A percentile compares a stretch with the other conserved stretches of the same genome.
Conservation (phyloP, 1,140 invertebrate genomes). For the Micrasema minimum region DNA sequence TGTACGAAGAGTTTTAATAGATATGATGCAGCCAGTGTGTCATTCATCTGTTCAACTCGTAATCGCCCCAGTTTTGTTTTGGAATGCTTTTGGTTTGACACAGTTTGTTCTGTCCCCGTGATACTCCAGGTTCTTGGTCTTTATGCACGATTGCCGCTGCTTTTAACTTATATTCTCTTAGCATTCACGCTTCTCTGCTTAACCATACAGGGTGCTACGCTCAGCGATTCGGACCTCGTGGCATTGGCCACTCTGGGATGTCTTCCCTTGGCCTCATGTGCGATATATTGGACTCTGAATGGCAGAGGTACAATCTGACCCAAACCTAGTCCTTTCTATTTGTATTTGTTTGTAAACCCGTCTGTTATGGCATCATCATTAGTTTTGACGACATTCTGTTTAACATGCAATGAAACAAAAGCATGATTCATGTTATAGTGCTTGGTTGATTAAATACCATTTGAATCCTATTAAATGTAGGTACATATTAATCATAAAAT, state of each 20-base stretch:
- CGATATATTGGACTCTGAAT: constrained; percentile 73
- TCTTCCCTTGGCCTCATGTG: constrained; percentile 76
- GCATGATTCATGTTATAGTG: too few relatives aligned
- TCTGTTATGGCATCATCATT: neutral
- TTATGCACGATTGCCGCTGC: constrained; percentile 30
- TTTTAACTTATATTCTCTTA: constrained; percentile 40
- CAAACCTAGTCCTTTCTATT: constrained; percentile 12
- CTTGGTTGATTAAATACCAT: too few relatives aligned
- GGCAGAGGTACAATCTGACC: constrained; percentile 68
- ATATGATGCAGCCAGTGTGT: constrained; percentile 38
- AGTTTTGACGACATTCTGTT: too few relatives aligned
- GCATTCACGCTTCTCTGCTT: constrained; percentile 62
- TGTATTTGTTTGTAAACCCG: constrained; percentile 15
- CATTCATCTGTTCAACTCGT: constrained; percentile 43
- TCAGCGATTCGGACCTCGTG: constrained; percentile 87
- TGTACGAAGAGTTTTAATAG: constrained; percentile 6
- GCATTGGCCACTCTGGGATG: constrained; percentile 88
- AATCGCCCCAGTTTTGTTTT: constrained; percentile 43
- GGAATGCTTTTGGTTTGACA: constrained; percentile 48
- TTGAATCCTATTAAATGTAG: too few relatives aligned
- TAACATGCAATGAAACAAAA: too few relatives aligned
- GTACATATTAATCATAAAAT: too few relatives aligned
- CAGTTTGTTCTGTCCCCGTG: constrained; percentile 57
- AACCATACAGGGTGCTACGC: constrained; percentile 77
- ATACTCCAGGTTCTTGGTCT: neutral